These are phyloP conservation scores for Pomatorhinus ruficollis DNA, from an alignment of 2,113 vertebrate species.

Conservation along the genomic window DNA sequence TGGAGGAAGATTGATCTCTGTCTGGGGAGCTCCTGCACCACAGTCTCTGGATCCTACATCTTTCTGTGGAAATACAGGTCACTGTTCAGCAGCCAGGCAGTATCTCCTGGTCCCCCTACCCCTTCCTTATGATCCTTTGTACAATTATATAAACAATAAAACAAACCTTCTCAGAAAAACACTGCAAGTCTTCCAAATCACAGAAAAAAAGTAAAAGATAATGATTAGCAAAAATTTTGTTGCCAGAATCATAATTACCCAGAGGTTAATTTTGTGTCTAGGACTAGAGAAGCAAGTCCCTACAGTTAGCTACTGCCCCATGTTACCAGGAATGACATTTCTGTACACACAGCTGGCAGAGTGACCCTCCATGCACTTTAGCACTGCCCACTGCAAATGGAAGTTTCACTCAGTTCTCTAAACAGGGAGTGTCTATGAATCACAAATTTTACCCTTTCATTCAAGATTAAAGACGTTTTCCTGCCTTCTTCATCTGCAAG, in stretches of 20 bases:
- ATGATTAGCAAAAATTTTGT: not conserved
- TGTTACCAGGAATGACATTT: not conserved
- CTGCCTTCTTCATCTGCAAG: not conserved
- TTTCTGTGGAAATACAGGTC: not conserved
- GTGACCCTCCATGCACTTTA: fast-evolving
- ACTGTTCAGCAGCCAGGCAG: not conserved
- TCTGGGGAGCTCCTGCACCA: not conserved
- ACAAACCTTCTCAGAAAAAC: not conserved
- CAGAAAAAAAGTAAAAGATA: not conserved
- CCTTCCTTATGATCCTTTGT: not conserved
- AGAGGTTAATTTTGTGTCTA: not conserved
- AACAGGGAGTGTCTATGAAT: not conserved
- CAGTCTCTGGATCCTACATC: not conserved
- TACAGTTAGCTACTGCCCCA: not conserved
- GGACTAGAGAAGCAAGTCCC: not conserved
- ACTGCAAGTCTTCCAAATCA: not conserved
- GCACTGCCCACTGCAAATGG: not conserved
- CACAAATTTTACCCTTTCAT: not conserved
- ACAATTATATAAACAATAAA: not conserved
- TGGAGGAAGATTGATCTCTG: not conserved
- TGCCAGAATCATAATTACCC: not conserved
- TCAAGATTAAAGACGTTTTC: not conserved
- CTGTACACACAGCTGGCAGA: fast-evolving
- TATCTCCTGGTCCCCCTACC: not conserved
- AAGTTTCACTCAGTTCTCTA: not conserved